phyloP scores from a whole-genome alignment of 30 jellyfish, hydroid and myxozoan genomes.

The Catostylus mosaicus region DNA sequence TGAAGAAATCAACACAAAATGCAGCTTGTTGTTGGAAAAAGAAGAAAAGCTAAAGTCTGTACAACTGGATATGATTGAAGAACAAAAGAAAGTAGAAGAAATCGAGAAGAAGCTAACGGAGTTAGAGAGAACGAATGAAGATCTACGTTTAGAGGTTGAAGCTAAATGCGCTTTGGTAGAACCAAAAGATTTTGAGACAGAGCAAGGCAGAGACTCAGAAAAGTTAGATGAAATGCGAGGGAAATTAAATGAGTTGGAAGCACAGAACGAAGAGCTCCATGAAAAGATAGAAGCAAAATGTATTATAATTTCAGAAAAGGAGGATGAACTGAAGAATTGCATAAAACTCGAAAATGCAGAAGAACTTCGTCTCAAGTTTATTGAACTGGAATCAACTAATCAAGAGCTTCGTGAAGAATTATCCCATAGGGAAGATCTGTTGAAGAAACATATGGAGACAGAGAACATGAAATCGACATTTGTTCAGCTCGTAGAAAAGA shows the following conservation, averaged over 20 bases:
- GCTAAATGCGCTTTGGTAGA: background rate
- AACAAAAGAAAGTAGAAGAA: background rate
- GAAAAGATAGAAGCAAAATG: background rate
- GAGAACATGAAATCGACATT: background rate
- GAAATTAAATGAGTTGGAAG: background rate
- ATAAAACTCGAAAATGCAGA: background rate
- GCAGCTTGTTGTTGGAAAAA: background rate
- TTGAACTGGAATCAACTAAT: background rate
- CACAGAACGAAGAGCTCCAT: constrained; percentile 12
- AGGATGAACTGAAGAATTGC: background rate
- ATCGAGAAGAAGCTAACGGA: background rate
- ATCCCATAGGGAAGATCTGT: background rate
- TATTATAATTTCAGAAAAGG: background rate
- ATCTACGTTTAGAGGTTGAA: background rate
- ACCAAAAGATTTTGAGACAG: background rate
- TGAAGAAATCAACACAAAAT: background rate
- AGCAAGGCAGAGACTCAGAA: background rate
- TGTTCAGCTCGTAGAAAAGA: background rate
- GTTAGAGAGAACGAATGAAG: background rate
- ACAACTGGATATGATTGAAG: background rate
- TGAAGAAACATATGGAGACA: background rate
- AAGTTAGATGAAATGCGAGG: background rate
- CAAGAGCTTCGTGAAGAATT: background rate
- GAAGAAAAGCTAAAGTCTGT: background rate
- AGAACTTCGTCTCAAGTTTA: background rate